Conservation (phyloP, 2,797 vertebrate species). For the Perodicticus potto region DNA sequence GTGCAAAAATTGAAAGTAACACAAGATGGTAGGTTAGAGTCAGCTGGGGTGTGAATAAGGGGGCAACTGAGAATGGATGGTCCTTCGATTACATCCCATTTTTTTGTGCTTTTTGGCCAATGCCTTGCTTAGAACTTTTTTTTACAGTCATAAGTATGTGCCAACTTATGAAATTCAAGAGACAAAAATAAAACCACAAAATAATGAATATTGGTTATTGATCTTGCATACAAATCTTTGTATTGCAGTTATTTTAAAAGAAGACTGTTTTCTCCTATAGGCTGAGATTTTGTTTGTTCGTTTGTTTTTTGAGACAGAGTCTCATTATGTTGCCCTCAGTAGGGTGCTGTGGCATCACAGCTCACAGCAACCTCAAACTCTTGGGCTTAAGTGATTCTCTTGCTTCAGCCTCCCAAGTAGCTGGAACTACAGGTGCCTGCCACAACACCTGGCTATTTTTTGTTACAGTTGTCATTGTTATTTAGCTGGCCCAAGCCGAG, state of each 20-base stretch:
- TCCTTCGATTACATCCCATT: not conserved
- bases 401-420: no score
- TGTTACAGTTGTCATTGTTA: no score
- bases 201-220: not conserved
- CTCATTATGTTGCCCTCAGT: no score
- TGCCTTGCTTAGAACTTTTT: not conserved
- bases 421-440: no score
- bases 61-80: fast-evolving
- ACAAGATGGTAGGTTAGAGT: not conserved
- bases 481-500: no score
- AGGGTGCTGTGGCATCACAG: no score
- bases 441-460: no score
- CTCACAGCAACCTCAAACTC: no score
- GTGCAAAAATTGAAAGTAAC: not conserved
- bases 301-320: no score
- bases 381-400: no score
- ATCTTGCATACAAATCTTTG: not conserved
- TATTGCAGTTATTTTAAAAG: not conserved
- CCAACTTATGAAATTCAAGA: not conserved
- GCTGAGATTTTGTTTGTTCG: not conserved
- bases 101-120: not conserved
- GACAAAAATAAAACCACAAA: not conserved
- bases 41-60: not conserved
- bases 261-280: not conserved
- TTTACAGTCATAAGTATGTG: not conserved